Evolutionary conservation across 2,113 vertebrate species (phyloP).

Genomic region (Elgaria multicarinata): DNA sequence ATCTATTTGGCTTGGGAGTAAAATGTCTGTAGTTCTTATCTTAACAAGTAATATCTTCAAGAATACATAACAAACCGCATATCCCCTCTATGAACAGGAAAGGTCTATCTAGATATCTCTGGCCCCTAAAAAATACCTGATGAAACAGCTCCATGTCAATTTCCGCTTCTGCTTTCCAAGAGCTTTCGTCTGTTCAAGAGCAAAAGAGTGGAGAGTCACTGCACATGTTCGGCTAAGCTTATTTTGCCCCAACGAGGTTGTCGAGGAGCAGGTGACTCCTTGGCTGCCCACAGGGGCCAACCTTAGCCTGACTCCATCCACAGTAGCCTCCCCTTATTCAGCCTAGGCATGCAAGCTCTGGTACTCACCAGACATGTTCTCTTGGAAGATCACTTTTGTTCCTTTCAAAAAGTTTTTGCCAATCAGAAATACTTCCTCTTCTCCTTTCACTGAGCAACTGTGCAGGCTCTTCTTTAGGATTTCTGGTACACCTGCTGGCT

Average conservation of each 20-base stretch:
- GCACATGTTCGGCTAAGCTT: not conserved
- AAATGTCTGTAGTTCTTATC: not conserved
- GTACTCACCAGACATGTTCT: slow-evolving; percentile 89
- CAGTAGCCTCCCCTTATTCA: not conserved
- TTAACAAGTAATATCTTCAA: not conserved
- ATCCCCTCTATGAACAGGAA: not conserved
- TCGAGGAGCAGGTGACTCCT: not conserved
- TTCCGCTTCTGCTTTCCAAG: slow-evolving; percentile 97
- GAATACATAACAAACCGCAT: not conserved
- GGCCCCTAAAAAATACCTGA: slow-evolving; percentile 83
- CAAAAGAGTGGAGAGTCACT: slow-evolving; percentile 45
- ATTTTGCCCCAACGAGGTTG: not conserved
- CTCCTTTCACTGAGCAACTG: slow-evolving; percentile 91
- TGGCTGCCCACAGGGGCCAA: not conserved
- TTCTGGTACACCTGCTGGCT: slow-evolving; percentile 95
- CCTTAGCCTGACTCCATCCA: not conserved
- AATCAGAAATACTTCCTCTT: slow-evolving; percentile 96
- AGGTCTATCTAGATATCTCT: too few species aligned
- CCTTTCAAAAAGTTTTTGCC: slow-evolving; percentile 99
- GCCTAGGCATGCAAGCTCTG: not conserved
- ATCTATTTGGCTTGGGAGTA: not conserved
- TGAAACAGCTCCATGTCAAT: slow-evolving; percentile 99
- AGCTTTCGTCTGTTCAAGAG: slow-evolving; percentile 88
- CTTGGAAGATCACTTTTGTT: slow-evolving; percentile 98
- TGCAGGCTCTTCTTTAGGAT: slow-evolving; percentile 98